Conservation (phyloP, 2,888 invertebrate genomes). For the Falcaria lacertinaria region DNA sequence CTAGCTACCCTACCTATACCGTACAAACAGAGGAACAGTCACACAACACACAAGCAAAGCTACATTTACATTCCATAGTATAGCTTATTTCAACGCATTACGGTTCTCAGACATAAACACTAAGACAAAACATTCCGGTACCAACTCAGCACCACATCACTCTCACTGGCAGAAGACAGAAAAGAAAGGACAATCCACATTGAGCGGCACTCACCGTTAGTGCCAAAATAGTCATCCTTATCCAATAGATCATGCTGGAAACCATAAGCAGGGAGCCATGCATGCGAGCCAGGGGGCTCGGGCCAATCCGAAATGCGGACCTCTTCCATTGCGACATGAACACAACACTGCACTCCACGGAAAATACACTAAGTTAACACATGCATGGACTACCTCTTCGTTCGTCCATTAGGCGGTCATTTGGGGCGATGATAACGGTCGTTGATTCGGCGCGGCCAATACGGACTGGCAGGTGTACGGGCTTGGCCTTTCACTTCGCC, state of each 20-base stretch:
- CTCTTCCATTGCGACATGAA: conserved; percentile 80
- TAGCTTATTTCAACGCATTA: conserved; percentile 26
- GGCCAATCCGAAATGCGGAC: conserved; percentile 84
- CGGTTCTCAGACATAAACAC: conserved; percentile 38
- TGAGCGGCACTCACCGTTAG: conserved; percentile 78
- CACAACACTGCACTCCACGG: conserved; percentile 75
- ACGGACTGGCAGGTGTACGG: conserved; percentile 26
- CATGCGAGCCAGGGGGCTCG: conserved; percentile 84
- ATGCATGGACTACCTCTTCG: conserved; percentile 75
- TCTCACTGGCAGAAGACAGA: conserved; percentile 22
- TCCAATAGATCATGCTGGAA: conserved; percentile 84
- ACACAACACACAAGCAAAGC: conserved; percentile 23
- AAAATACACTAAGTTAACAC: conserved; percentile 60
- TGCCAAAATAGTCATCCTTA: conserved; percentile 82
- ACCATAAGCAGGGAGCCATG: conserved; percentile 90
- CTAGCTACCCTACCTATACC: no score
- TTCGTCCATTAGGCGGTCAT: conserved; percentile 74
- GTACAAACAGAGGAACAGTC: no score
- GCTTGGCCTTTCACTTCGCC: conserved; percentile 16
- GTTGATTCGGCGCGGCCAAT: conserved; percentile 39
- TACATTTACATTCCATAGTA: conserved; percentile 32
- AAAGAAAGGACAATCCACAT: conserved; percentile 28
- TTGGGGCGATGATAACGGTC: conserved; percentile 75
- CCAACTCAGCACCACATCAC: conserved; percentile 11
- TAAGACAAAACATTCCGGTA: conserved; percentile 25